A percentile compares a stretch with the other conserved stretches of the same genome.
Conservation (phyloP, 2,888 invertebrate species). For the Venustoraphidia nigricollis region DNA sequence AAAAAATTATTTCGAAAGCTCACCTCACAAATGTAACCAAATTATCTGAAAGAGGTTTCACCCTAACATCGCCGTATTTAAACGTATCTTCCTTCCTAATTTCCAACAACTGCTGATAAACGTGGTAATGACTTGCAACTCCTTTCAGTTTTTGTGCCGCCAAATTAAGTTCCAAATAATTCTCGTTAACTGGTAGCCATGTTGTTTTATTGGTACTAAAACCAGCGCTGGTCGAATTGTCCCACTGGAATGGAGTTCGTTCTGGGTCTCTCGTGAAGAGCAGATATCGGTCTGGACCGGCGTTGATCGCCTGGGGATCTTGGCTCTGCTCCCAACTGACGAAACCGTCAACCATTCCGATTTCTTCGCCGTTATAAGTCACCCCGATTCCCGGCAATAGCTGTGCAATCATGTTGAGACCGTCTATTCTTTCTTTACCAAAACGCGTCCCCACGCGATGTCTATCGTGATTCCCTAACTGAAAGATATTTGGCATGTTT, state of each 20-base stretch:
- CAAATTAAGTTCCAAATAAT: slow-evolving; percentile 43
- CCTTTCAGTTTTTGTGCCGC: slow-evolving; percentile 27
- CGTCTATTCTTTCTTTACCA: slow-evolving; percentile 52
- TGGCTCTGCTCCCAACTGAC: slow-evolving; percentile 36
- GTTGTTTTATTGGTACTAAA: slow-evolving; percentile 27
- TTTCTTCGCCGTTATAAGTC: slow-evolving; percentile 77
- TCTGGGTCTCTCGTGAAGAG: slow-evolving; percentile 52
- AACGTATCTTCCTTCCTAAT: slow-evolving; percentile 37
- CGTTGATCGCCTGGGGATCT: slow-evolving; percentile 40
- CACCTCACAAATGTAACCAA: slow-evolving; percentile 30
- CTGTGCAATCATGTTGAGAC: slow-evolving; percentile 66
- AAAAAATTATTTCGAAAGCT: not conserved
- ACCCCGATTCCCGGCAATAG: slow-evolving; percentile 73
- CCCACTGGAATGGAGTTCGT: slow-evolving; percentile 75
- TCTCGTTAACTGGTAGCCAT: slow-evolving; percentile 54
- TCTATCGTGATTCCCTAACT: slow-evolving; percentile 71
- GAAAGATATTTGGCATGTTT: slow-evolving; percentile 20
- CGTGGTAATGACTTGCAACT: slow-evolving; percentile 39
- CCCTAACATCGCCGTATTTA: slow-evolving; percentile 34
- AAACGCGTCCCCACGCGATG: slow-evolving; percentile 51
- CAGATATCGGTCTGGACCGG: slow-evolving; percentile 41
- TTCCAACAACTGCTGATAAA: slow-evolving; percentile 39
- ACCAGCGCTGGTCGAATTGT: slow-evolving; percentile 40
- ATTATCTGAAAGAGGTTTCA: slow-evolving; percentile 29
- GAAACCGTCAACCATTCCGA: slow-evolving; percentile 48